phyloP scores from a whole-genome alignment of 1,140 invertebrate genomes.

The Neodiprion lecontei region DNA sequence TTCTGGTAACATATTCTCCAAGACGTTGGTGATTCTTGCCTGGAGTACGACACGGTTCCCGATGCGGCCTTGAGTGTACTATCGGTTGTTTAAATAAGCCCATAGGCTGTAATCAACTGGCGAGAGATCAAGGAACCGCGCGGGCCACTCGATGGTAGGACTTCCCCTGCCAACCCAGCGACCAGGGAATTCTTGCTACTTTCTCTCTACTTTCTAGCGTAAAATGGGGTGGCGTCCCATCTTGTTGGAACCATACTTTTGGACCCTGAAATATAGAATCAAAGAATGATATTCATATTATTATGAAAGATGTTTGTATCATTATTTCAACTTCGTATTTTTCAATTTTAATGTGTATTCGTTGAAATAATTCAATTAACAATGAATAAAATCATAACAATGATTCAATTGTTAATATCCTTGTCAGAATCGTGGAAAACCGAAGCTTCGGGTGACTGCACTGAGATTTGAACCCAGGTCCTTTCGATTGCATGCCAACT shows the following conservation, averaged over 20 bases:
- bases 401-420: too few relatives aligned
- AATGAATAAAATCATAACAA: too few relatives aligned
- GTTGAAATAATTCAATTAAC: too few relatives aligned
- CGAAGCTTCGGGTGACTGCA: too few relatives aligned
- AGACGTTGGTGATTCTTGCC: background rate
- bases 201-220: background rate
- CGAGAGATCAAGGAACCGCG: background rate
- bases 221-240: constrained; percentile 26
- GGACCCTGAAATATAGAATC: too few relatives aligned
- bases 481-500: too few relatives aligned
- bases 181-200: constrained; percentile 17
- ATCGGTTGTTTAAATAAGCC: background rate
- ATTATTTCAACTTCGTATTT: too few relatives aligned
- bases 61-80: background rate
- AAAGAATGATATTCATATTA: too few relatives aligned
- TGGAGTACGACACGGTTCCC: background rate
- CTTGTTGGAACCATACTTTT: constrained; percentile 24
- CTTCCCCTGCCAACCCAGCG: background rate
- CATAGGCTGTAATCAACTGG: background rate
- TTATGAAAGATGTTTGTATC: too few relatives aligned
- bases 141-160: background rate
- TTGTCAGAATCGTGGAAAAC: too few relatives aligned
- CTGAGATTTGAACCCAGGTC: too few relatives aligned
- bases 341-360: too few relatives aligned
- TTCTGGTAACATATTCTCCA: background rate